Evolutionary conservation across 1,140 invertebrate species (phyloP).

Genomic region (Eufriesea mexicana): DNA sequence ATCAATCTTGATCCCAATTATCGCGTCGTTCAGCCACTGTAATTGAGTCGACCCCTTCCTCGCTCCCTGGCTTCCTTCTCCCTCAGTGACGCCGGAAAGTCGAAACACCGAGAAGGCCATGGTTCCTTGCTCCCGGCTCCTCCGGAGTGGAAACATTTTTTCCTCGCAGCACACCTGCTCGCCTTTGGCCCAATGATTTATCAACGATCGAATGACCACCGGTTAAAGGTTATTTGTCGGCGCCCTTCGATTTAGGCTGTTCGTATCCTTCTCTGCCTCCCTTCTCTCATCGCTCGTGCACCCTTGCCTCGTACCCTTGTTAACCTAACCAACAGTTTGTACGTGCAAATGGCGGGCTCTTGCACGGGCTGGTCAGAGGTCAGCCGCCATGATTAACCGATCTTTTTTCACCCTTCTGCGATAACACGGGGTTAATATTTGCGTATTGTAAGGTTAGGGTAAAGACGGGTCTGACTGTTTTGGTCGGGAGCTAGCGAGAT

Average conservation of each 20-base stretch:
- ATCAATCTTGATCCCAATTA: constrained; percentile 80
- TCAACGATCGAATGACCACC: constrained; percentile 34
- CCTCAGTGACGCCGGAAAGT: constrained; percentile 58
- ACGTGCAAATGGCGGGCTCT: not conserved
- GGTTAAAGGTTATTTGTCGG: constrained; percentile 37
- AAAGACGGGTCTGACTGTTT: no score
- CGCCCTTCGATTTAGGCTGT: not conserved
- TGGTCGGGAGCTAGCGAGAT: no score
- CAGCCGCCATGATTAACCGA: no score
- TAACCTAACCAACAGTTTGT: not conserved
- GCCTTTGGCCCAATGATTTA: constrained; percentile 47
- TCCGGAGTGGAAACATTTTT: constrained; percentile 51
- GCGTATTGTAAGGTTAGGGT: no score
- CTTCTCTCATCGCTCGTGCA: no score
- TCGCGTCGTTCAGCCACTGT: constrained; percentile 76
- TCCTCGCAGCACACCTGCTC: constrained; percentile 38
- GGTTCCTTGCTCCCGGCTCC: constrained; percentile 49
- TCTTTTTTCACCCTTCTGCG: no score
- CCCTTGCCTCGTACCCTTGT: not conserved
- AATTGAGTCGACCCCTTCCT: constrained; percentile 77
- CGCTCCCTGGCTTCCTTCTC: no score
- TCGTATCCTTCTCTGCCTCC: not conserved
- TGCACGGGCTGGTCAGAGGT: no score
- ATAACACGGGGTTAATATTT: no score
- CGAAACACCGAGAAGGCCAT: constrained; percentile 68